Evolutionary conservation across 1,140 invertebrate genomes (phyloP).

Genomic region (Phthorimaea operculella): DNA sequence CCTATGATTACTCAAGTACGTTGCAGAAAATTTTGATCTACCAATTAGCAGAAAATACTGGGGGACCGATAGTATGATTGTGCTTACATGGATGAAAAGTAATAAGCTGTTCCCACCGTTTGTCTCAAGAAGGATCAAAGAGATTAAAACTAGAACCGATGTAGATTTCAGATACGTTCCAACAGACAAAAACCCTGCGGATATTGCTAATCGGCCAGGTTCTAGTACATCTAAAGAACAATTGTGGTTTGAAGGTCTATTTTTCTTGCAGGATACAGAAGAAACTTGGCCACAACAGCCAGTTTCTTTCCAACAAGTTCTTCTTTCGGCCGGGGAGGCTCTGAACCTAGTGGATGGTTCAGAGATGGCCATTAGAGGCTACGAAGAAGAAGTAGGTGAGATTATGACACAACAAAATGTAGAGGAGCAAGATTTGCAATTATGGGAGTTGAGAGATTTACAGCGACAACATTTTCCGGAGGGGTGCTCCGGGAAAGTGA

Average conservation of each 20-base stretch:
- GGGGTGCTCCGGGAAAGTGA: constrained; percentile 4
- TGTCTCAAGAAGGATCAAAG: constrained; percentile 5
- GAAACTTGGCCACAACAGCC: background rate
- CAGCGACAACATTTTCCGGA: constrained; percentile 3
- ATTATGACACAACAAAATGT: background rate
- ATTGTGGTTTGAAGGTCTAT: constrained; percentile 6
- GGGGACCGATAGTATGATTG: constrained; percentile 10
- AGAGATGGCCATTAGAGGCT: constrained; percentile 6
- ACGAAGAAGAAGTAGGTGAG: background rate
- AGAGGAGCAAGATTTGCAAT: background rate
- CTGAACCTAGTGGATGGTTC: constrained; percentile 4
- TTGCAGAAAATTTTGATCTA: background rate
- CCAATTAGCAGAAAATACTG: background rate
- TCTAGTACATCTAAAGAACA: background rate
- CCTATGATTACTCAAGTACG: constrained; percentile 7
- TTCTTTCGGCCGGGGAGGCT: constrained; percentile 4
- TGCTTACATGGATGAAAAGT: constrained; percentile 2
- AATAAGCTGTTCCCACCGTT: constrained; percentile 8
- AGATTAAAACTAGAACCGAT: constrained; percentile 6
- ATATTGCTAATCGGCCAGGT: constrained; percentile 8
- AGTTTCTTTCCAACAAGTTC: background rate
- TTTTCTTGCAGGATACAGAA: background rate
- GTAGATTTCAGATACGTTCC: background rate
- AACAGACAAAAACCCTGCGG: constrained; percentile 5
- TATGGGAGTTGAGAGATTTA: constrained; percentile 2